phyloP scores from a whole-genome alignment of 2,888 invertebrate species.

The Amblyjoppa fuscipennis region DNA sequence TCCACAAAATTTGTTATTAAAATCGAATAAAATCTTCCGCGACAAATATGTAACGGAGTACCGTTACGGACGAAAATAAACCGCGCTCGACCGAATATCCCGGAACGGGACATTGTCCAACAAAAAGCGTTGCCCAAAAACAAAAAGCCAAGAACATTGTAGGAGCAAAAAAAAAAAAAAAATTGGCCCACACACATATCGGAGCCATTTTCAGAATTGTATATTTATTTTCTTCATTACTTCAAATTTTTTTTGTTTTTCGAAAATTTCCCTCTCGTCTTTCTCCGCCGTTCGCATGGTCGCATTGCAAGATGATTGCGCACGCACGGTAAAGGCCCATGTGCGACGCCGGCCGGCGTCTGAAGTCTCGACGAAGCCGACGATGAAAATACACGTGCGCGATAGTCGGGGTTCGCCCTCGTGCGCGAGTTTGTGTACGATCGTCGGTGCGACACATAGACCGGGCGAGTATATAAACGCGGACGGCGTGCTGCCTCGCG shows the following conservation, averaged over 20 bases:
- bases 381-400: conserved; percentile 70
- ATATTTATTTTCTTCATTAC: background rate
- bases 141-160: no score
- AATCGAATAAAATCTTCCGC: no score
- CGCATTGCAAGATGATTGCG: background rate
- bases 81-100: no score
- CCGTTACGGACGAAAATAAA: no score
- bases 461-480: background rate
- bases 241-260: background rate
- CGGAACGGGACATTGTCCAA: no score
- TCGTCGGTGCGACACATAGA: background rate
- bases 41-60: no score
- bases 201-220: no score
- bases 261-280: background rate
- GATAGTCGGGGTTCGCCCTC: conserved; percentile 52
- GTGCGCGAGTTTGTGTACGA: conserved; percentile 39
- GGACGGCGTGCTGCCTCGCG: background rate
- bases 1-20: no score
- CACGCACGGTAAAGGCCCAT: conserved; percentile 4
- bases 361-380: conserved; percentile 64
- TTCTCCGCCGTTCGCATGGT: background rate
- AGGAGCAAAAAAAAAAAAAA: no score
- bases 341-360: conserved; percentile 64
- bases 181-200: no score
- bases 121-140: no score